phyloP scores from a whole-genome alignment of 2,113 vertebrate species.

The Orientallactaga bullata region DNA sequence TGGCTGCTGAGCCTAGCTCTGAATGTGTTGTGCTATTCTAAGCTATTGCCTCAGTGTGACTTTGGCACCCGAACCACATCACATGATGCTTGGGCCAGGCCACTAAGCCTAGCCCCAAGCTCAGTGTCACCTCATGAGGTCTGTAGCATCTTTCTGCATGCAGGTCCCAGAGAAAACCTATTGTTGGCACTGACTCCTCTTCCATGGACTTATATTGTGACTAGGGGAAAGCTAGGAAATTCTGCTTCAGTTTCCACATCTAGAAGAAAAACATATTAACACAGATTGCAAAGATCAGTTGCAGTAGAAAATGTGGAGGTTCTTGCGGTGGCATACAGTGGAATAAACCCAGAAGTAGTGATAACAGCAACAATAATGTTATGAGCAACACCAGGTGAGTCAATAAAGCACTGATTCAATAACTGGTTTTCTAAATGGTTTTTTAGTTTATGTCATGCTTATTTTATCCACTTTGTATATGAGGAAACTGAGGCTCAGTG shows the following conservation, averaged over 20 bases:
- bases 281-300: background rate
- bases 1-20: background rate
- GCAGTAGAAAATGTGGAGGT: background rate
- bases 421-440: background rate
- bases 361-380: background rate
- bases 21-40: fast-evolving
- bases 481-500: background rate
- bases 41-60: background rate
- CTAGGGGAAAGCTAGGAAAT: background rate
- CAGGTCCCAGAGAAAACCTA: background rate
- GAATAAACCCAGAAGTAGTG: background rate
- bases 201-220: background rate
- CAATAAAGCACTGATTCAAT: background rate
- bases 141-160: background rate
- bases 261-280: background rate
- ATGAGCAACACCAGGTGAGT: background rate
- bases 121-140: background rate
- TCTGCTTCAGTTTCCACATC: background rate
- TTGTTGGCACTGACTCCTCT: background rate
- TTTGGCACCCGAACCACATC: no score
- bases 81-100: background rate
- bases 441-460: background rate
- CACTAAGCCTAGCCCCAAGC: background rate
- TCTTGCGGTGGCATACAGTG: background rate
- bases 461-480: background rate